Percentiles rank a stretch among this genome's conserved stretches.
Evolutionary conservation across 1,140 invertebrate species (phyloP).

Genomic region (Centruroides sculpturatus): DNA sequence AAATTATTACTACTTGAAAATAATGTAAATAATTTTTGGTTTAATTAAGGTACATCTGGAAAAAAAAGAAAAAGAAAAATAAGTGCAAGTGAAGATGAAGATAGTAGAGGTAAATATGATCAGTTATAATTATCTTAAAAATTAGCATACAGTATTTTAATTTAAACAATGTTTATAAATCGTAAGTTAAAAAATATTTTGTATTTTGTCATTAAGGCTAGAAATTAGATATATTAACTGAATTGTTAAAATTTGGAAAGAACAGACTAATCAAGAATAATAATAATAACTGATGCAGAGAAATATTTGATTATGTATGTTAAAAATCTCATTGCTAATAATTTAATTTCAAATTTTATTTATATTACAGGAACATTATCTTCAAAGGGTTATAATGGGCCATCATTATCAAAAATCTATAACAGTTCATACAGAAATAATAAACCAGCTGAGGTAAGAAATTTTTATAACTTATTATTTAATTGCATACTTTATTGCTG

Average conservation of each 20-base stretch:
- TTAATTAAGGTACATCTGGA: constrained; percentile 30
- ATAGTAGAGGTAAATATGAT: constrained; percentile 9
- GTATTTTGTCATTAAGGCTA: too few relatives aligned
- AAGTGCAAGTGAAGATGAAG: constrained; percentile 16
- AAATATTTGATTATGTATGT: too few relatives aligned
- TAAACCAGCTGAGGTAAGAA: constrained; percentile 16
- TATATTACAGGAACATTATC: neutral
- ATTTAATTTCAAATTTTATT: neutral
- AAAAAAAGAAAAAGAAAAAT: constrained; percentile 3
- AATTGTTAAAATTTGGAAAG: too few relatives aligned
- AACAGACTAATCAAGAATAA: too few relatives aligned
- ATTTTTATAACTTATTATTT: neutral
- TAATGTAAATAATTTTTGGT: neutral
- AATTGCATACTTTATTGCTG: neutral
- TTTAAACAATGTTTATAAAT: too few relatives aligned
- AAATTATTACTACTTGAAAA: too few relatives aligned
- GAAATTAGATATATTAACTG: too few relatives aligned
- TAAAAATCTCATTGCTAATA: neutral
- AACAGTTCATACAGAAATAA: constrained; percentile 15
- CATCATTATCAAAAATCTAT: constrained; percentile 13
- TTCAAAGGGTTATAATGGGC: constrained; percentile 4
- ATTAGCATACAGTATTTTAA: neutral
- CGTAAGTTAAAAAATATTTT: too few relatives aligned
- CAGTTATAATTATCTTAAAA: neutral
- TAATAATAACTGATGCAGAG: too few relatives aligned